These are phyloP conservation scores for Struthidea cinerea DNA, from an alignment of 2,113 vertebrate genomes.

Conservation along the genomic window DNA sequence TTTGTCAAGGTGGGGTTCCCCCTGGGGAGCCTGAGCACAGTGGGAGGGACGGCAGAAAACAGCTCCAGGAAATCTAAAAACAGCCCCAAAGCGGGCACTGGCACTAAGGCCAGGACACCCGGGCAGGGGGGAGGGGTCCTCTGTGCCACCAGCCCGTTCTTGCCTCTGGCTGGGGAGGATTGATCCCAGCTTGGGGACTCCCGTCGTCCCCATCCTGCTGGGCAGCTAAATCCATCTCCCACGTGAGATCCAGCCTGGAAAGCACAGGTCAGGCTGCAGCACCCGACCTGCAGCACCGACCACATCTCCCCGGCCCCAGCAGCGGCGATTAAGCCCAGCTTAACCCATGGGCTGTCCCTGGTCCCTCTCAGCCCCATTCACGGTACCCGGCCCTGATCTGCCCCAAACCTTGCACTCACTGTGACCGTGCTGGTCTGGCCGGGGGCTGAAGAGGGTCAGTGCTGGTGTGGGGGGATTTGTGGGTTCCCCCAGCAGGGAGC, in stretches of 20 bases:
- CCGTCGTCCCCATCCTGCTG: rapidly evolving
- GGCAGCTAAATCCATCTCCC: neutral
- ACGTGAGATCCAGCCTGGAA: neutral
- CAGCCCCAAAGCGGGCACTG: neutral
- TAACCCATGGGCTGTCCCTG: neutral
- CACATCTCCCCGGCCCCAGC: neutral
- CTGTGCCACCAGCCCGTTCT: neutral
- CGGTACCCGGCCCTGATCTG: neutral
- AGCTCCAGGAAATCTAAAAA: slow-evolving; percentile 32
- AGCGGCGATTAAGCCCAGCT: neutral
- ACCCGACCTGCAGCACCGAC: neutral
- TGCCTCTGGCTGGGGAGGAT: rapidly evolving
- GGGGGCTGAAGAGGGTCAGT: neutral
- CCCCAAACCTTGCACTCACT: rapidly evolving
- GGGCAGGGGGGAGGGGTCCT: neutral
- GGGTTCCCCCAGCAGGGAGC: neutral
- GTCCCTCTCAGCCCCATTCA: neutral
- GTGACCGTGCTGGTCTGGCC: rapidly evolving
- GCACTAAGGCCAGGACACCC: neutral
- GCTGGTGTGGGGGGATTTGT: neutral
- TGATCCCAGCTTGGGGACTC: neutral
- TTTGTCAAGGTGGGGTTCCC: slow-evolving; percentile 28
- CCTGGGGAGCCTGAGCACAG: neutral
- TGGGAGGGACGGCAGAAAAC: neutral
- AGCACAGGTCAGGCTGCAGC: neutral